These are phyloP conservation scores for Zhengitettix transpicula DNA, from an alignment of 2,888 invertebrate genomes.

Conservation along the genomic window DNA sequence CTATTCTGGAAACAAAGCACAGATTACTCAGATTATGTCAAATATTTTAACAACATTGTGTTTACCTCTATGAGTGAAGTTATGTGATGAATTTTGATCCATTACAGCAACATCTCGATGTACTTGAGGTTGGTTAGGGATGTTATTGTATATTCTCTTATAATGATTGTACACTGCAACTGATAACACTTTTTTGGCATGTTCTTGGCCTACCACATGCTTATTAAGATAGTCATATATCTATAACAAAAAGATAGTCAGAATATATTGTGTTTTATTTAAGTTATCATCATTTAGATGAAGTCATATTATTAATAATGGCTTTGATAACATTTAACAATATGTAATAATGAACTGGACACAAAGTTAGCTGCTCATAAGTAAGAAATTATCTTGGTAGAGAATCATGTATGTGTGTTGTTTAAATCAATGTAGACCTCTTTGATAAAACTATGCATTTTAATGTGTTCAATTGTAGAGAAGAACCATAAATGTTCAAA, in stretches of 20 bases:
- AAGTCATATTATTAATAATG: no score
- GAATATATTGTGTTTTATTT: neutral
- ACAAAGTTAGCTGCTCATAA: no score
- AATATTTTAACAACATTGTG: constrained; percentile 6
- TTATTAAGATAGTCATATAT: constrained; percentile 92
- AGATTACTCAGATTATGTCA: no score
- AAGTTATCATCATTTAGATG: neutral
- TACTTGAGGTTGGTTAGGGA: constrained; percentile 32
- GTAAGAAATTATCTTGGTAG: no score
- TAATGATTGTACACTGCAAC: constrained; percentile 99
- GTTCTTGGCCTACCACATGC: constrained; percentile 93
- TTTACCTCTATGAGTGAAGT: constrained; percentile 52
- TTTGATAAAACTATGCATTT: no score
- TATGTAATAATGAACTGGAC: no score
- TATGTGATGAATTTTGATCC: constrained; percentile 50
- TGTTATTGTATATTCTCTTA: constrained; percentile 90
- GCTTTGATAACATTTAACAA: no score
- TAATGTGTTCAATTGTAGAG: no score
- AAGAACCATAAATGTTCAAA: no score
- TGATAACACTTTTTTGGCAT: constrained; percentile 92
- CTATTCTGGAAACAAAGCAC: no score
- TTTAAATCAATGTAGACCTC: no score
- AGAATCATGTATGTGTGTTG: no score
- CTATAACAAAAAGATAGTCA: constrained; percentile 26
- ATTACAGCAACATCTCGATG: constrained; percentile 33